Evolutionary conservation across 2,797 vertebrate genomes (phyloP).

Genomic region (Coreius guichenoti): DNA sequence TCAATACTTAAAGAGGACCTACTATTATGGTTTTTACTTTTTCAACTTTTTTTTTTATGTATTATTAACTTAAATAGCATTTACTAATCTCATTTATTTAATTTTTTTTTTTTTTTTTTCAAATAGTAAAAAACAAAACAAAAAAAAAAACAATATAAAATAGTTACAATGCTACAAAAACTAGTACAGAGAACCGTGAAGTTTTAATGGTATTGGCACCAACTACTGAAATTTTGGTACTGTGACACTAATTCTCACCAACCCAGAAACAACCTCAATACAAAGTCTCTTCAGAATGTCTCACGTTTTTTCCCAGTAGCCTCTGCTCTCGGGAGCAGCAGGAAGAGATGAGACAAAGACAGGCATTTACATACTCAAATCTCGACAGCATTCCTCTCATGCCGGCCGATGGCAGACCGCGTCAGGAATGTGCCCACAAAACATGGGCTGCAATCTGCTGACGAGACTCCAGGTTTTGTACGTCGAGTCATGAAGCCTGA

Average conservation of each 20-base stretch:
- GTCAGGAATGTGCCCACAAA: constrained; percentile 24
- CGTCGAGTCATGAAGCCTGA: not conserved
- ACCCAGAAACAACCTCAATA: not conserved
- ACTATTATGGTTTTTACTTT: too few relatives aligned
- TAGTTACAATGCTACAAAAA: not conserved
- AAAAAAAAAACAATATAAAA: not conserved
- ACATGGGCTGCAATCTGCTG: not conserved
- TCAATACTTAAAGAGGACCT: not conserved
- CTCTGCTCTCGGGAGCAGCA: constrained; percentile 33
- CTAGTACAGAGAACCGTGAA: not conserved
- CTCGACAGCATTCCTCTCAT: constrained; percentile 53
- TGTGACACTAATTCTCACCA: not conserved
- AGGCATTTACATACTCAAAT: constrained; percentile 63
- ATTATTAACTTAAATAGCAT: too few relatives aligned
- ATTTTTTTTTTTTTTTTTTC: too few relatives aligned
- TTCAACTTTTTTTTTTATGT: not conserved
- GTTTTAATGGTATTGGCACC: not conserved
- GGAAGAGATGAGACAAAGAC: constrained; percentile 59
- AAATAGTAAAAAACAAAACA: too few relatives aligned
- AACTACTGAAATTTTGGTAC: not conserved
- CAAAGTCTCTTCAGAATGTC: constrained; percentile 1
- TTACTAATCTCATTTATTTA: too few relatives aligned
- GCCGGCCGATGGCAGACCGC: constrained; percentile 55
- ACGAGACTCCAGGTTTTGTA: not conserved
- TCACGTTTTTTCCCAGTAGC: constrained; percentile 33